These are phyloP conservation scores for Bathynomus jamesi DNA, from an alignment of 1,140 invertebrate genomes.

Conservation along the genomic window DNA sequence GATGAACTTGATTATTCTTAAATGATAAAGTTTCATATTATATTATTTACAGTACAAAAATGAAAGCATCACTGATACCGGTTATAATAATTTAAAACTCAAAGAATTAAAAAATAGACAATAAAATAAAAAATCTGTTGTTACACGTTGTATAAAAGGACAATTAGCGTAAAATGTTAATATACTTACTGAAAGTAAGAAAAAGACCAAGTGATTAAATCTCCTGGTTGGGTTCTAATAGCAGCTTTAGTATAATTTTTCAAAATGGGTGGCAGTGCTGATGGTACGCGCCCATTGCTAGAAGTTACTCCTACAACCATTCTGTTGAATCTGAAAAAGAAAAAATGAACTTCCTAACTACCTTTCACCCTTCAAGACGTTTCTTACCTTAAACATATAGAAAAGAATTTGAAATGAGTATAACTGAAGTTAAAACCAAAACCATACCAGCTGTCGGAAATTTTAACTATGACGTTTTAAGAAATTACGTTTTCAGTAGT, in stretches of 20 bases:
- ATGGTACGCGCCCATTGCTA: conserved; percentile 50
- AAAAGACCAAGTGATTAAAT: conserved; percentile 72
- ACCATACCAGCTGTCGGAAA: too few species aligned
- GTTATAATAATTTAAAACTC: not conserved
- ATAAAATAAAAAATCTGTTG: not conserved
- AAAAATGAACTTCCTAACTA: too few species aligned
- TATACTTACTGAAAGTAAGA: conserved; percentile 64
- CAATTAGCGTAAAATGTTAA: not conserved
- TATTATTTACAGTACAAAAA: not conserved
- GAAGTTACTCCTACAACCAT: too few species aligned
- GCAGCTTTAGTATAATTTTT: conserved; percentile 82
- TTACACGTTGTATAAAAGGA: not conserved
- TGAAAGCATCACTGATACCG: not conserved
- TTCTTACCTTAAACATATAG: too few species aligned
- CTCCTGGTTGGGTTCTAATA: conserved; percentile 76
- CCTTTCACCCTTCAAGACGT: too few species aligned
- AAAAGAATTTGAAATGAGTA: too few species aligned
- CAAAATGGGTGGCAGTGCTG: conserved; percentile 69
- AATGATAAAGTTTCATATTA: too few species aligned
- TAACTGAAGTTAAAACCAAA: too few species aligned
- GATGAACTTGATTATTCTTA: too few species aligned
- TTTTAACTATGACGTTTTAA: too few species aligned
- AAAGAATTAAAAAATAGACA: not conserved
- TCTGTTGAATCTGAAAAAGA: too few species aligned
- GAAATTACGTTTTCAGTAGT: too few species aligned